Evolutionary conservation across 2,797 vertebrate genomes (phyloP).

Genomic region (Monodelphis domestica): DNA sequence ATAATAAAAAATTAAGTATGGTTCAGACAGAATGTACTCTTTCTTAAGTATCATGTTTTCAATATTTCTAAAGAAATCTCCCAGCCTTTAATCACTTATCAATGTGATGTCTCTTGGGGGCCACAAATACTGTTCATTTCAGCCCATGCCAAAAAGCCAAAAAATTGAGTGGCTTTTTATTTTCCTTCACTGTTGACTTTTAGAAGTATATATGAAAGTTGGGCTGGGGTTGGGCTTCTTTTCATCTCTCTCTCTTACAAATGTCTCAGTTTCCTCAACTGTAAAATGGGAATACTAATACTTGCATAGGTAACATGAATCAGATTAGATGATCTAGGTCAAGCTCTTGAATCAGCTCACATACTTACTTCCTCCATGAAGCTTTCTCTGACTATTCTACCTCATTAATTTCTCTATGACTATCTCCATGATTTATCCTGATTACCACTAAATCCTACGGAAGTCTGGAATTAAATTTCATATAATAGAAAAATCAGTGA

Average conservation of each 20-base stretch:
- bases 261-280: not conserved
- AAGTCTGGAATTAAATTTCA: constrained; percentile 20
- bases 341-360: not conserved
- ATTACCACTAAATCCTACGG: not conserved
- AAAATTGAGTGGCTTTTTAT: constrained; percentile 47
- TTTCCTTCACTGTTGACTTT: constrained; percentile 52
- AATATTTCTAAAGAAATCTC: constrained; percentile 28
- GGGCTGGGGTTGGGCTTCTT: not conserved
- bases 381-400: not conserved
- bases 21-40: constrained; percentile 1
- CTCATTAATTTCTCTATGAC: constrained; percentile 15
- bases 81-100: constrained; percentile 44
- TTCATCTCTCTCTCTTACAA: not conserved
- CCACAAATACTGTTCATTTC: constrained; percentile 40
- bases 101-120: constrained; percentile 21
- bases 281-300: not conserved
- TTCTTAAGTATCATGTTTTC: constrained; percentile 40
- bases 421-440: constrained; percentile 5
- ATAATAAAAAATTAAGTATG: constrained; percentile 46
- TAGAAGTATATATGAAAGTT: not conserved
- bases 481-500: constrained; percentile 31
- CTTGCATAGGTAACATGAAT: not conserved
- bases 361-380: not conserved
- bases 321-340: not conserved
- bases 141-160: constrained; percentile 34